phyloP scores from a whole-genome alignment of 2,888 invertebrate species.

The Leuctra nigra region DNA sequence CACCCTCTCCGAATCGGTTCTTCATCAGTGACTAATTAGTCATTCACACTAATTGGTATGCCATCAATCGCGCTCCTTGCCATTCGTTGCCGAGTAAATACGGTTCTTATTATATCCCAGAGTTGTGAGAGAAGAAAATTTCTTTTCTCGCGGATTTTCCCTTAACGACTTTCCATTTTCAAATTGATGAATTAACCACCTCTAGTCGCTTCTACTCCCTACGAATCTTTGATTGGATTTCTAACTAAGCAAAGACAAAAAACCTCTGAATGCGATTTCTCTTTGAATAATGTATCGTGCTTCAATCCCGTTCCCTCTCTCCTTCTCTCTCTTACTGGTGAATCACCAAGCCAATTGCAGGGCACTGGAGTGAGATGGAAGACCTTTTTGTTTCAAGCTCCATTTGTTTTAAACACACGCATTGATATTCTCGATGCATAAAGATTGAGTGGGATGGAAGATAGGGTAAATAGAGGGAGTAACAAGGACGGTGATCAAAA shows the following conservation, averaged over 20 bases:
- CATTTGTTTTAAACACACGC: neutral
- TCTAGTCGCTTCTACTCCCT: neutral
- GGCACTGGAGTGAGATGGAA: neutral
- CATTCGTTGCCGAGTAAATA: no score
- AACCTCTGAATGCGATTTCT: neutral
- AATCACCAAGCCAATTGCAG: neutral
- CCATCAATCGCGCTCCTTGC: no score
- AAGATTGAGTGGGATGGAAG: neutral
- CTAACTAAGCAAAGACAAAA: neutral
- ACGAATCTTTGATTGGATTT: neutral
- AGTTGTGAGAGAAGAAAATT: no score
- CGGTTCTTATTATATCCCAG: no score
- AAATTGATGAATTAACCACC: neutral
- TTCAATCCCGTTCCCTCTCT: constrained; percentile 18
- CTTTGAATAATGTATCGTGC: neutral
- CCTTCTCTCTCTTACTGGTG: constrained; percentile 2
- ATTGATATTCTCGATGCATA: no score
- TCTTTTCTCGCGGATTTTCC: neutral
- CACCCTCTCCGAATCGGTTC: no score
- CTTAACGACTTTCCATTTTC: neutral
- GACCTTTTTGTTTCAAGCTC: neutral
- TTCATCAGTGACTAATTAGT: no score
- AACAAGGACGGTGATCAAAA: neutral
- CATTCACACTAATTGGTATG: no score
- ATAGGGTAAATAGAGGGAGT: neutral